Percentiles rank a stretch among this genome's conserved stretches.
phyloP scores from a whole-genome alignment of 2,888 invertebrate genomes.

The Habroteleia sp. region DNA sequence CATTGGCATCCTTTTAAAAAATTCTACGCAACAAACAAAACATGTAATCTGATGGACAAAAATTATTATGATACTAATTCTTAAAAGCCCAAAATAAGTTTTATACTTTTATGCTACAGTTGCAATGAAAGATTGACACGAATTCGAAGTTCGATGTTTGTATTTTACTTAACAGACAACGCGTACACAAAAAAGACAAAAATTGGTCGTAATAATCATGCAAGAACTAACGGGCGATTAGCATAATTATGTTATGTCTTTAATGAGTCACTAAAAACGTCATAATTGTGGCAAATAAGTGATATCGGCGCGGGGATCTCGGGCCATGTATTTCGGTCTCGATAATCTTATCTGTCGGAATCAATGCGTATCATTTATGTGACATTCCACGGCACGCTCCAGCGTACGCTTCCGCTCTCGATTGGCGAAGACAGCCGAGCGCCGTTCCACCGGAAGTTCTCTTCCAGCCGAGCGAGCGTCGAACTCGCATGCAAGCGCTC shows the following conservation, averaged over 20 bases:
- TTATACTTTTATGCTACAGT: no score
- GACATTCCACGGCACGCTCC: conserved; percentile 62
- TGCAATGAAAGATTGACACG: no score
- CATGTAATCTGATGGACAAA: no score
- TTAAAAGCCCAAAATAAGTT: no score
- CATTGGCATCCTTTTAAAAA: no score
- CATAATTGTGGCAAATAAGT: conserved; percentile 32
- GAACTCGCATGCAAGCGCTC: conserved; percentile 66
- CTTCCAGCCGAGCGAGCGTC: conserved; percentile 73
- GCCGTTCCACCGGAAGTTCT: conserved; percentile 75
- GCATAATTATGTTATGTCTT: not conserved
- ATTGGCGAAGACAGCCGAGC: conserved; percentile 66
- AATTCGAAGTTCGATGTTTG: no score
- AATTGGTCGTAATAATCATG: not conserved
- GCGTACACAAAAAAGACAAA: no score
- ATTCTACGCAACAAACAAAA: no score
- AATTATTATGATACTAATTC: no score
- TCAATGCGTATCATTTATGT: conserved; percentile 56
- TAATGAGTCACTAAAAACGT: conserved; percentile 40
- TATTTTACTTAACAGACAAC: no score
- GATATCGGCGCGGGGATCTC: conserved; percentile 11
- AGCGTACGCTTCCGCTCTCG: conserved; percentile 71
- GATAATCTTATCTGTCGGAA: conserved; percentile 48
- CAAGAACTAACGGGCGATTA: not conserved
- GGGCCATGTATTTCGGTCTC: conserved; percentile 25